Base-by-base conservation (phyloP, 2,113 vertebrate genomes). In the Drymodes brunneopygia region DNA sequence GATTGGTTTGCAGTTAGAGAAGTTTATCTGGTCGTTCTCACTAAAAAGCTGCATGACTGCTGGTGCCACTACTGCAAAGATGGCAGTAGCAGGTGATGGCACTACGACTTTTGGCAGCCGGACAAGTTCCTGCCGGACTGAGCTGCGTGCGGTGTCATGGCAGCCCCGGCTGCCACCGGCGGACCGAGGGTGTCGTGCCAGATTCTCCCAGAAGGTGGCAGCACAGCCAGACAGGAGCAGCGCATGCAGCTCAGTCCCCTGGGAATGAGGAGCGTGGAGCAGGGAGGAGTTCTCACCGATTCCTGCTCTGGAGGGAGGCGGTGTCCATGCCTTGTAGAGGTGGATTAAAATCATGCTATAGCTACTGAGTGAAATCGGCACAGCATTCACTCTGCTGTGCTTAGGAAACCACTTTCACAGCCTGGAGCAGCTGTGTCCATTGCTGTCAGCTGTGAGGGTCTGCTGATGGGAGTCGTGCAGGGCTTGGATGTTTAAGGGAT, bases 201-300 rank as follows among this genome's bases (percentile, higher is more conserved):
- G 11, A 7, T 90, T 66, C 62, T 60, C 31, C 95, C 98, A 58
- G 95, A 88, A 98, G 97, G 74, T 73, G 97, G 97, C 97, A 97
- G 96, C 94, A 92, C 84, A 85, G 88, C 54, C 81, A 61, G 89
- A 38, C 17, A 58, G 73, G 53, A 92, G 24, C 51, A 9, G 69
- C 17, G 0, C 54, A 69, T 45, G 65, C 83, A 13, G 74, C 61
- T 90, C 28, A 7, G 51, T 15, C 22, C 57, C 10, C 64, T 27
- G 86, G 24, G 56, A 90, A 86, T 20, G 66, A 87, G 73, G 73
- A 87, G 74, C 11, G 38, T 24, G 57, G 35, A 40, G 42, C 64
- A 38, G 48, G 64, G 42, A 62, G 71, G 73, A 40, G 56, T 58
- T 92, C 75, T 79, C n/a, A 29, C n/a, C 54, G 70, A 70, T 85